Conservation (phyloP, 2,113 vertebrate species). For the Gymnogyps californianus region DNA sequence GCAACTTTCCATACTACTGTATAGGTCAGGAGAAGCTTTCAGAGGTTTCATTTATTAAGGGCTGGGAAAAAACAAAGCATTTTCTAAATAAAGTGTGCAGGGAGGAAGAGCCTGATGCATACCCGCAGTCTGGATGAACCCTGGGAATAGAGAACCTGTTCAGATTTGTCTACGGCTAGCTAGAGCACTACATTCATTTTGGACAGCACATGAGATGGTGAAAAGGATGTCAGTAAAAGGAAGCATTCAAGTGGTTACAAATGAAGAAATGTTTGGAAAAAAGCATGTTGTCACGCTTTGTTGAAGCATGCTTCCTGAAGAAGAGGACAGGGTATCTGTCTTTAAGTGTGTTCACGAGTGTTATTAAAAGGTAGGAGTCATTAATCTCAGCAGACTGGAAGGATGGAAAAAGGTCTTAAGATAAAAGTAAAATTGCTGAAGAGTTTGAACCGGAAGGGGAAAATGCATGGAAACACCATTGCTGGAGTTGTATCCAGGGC, state of each 20-base stretch:
- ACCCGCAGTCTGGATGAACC: background rate
- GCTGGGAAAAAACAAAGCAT: background rate
- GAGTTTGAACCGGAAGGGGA: background rate
- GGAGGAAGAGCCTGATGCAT: background rate
- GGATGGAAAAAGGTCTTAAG: background rate
- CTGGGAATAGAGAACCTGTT: background rate
- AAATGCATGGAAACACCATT: background rate
- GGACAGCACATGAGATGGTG: background rate
- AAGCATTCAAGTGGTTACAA: background rate
- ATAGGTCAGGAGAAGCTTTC: background rate
- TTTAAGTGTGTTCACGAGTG: background rate
- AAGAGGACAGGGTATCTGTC: background rate
- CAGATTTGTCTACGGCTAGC: background rate
- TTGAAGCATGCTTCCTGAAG: background rate
- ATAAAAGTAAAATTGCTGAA: background rate
- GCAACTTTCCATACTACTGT: background rate
- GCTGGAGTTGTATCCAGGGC: background rate
- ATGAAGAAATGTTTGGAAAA: background rate
- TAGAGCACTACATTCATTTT: background rate
- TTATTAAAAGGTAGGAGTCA: background rate
- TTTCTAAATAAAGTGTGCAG: background rate
- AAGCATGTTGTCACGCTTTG: background rate
- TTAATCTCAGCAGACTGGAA: background rate
- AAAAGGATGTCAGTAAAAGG: background rate
- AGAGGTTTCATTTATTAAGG: background rate